A percentile compares a stretch with the other conserved stretches of the same genome.
phyloP scores from a whole-genome alignment of 2,888 invertebrate species.

The Chironomus riparius region DNA sequence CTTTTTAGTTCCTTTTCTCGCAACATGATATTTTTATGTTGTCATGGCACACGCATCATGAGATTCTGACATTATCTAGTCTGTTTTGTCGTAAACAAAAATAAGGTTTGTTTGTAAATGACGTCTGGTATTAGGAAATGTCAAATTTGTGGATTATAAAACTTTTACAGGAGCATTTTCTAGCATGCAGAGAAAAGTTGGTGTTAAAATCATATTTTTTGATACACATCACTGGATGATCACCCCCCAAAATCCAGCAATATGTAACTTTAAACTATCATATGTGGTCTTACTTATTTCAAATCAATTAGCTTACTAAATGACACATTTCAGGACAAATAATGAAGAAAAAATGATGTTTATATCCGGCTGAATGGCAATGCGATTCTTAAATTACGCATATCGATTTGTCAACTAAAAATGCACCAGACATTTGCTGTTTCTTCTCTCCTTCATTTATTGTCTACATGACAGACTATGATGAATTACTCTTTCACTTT shows the following conservation, averaged over 20 bases:
- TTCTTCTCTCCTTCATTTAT: background rate
- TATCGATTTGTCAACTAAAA: conserved; percentile 24
- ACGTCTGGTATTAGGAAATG: no score
- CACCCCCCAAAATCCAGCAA: no score
- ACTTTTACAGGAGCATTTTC: no score
- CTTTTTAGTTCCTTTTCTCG: background rate
- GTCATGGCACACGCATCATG: conserved; percentile 16
- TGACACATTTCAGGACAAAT: background rate
- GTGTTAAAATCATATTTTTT: no score
- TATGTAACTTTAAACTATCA: background rate
- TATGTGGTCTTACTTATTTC: conserved; percentile 8
- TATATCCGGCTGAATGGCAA: conserved; percentile 13
- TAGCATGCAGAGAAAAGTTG: no score
- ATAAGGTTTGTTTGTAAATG: no score
- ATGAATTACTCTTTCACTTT: background rate
- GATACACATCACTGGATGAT: no score
- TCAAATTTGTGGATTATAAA: no score
- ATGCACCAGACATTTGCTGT: background rate
- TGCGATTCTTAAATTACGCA: conserved; percentile 23
- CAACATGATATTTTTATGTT: background rate
- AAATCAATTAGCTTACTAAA: conserved; percentile 18
- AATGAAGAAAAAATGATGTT: conserved; percentile 16
- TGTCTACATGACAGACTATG: background rate
- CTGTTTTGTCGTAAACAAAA: background rate
- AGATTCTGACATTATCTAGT: background rate